A percentile compares a stretch with the other conserved stretches of the same genome.
phyloP scores from a whole-genome alignment of 2,888 invertebrate species.

The Ommatoiulus sabulosus region DNA sequence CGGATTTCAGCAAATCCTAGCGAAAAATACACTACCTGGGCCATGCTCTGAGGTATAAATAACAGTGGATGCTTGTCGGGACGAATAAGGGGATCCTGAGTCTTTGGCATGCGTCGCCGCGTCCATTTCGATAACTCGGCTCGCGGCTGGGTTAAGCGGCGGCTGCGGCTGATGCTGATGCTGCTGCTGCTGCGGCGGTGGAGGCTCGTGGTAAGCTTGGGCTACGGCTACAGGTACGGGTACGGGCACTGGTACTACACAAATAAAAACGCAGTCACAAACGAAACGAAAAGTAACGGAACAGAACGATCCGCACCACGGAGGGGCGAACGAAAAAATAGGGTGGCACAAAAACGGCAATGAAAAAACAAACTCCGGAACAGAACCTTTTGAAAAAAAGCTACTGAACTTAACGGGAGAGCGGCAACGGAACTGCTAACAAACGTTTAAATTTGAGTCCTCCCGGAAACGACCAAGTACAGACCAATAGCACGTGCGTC shows the following conservation, averaged over 20 bases:
- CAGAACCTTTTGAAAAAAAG: not conserved
- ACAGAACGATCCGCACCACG: not conserved
- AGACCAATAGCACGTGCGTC: too few relatives aligned
- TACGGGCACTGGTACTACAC: not conserved
- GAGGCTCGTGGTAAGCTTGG: conserved; percentile 19
- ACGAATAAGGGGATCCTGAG: conserved; percentile 78
- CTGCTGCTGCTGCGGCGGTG: not conserved
- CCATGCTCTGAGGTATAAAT: conserved; percentile 85
- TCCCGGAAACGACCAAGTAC: too few relatives aligned
- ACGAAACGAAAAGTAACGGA: not conserved
- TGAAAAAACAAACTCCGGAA: not conserved
- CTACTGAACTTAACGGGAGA: too few relatives aligned
- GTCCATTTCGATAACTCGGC: conserved; percentile 50
- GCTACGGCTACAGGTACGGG: not conserved
- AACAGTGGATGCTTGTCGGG: conserved; percentile 82
- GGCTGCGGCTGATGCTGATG: not conserved
- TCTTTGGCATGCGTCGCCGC: conserved; percentile 64
- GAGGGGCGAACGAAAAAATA: not conserved
- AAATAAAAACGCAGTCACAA: conserved; percentile 44
- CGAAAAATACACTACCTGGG: conserved; percentile 71
- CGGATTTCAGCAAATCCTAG: too few relatives aligned
- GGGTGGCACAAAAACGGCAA: not conserved
- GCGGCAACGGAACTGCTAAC: too few relatives aligned
- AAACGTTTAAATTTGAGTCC: too few relatives aligned
- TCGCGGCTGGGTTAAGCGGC: not conserved